These are phyloP conservation scores for Platyscelio sp. DNA, from an alignment of 2,888 invertebrate species.

Conservation along the genomic window DNA sequence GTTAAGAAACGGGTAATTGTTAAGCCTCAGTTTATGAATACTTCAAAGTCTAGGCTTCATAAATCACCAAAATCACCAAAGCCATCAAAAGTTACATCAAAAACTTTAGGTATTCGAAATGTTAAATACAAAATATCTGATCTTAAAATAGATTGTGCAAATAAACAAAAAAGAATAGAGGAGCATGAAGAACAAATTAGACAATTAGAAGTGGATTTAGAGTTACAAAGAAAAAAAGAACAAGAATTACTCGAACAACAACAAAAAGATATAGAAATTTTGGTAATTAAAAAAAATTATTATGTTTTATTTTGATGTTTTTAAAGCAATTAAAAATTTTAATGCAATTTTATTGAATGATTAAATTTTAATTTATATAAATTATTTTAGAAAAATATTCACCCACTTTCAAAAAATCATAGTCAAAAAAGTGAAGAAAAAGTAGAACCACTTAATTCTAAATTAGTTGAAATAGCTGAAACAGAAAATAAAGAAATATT, in stretches of 20 bases:
- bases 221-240: slow-evolving; percentile 73
- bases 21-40: slow-evolving; percentile 68
- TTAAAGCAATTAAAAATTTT: too few relatives aligned
- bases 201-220: slow-evolving; percentile 76
- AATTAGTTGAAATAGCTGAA: too few relatives aligned
- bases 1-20: slow-evolving; percentile 75
- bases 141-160: slow-evolving; percentile 81
- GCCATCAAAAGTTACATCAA: slow-evolving; percentile 53
- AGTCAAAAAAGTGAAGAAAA: too few relatives aligned
- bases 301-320: too few relatives aligned
- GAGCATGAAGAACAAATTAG: slow-evolving; percentile 81
- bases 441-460: too few relatives aligned
- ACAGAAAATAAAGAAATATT: too few relatives aligned
- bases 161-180: slow-evolving; percentile 82
- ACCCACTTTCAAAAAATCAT: too few relatives aligned
- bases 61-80: slow-evolving; percentile 64
- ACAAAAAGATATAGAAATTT: slow-evolving; percentile 77
- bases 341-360: too few relatives aligned
- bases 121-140: slow-evolving; percentile 79
- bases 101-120: slow-evolving; percentile 76
- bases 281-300: too few relatives aligned
- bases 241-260: slow-evolving; percentile 75
- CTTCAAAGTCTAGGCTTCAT: slow-evolving; percentile 30
- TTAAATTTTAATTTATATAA: too few relatives aligned
- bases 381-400: too few relatives aligned